Evolutionary conservation across 2,888 invertebrate genomes (phyloP).

Genomic region (Clanis bilineata): DNA sequence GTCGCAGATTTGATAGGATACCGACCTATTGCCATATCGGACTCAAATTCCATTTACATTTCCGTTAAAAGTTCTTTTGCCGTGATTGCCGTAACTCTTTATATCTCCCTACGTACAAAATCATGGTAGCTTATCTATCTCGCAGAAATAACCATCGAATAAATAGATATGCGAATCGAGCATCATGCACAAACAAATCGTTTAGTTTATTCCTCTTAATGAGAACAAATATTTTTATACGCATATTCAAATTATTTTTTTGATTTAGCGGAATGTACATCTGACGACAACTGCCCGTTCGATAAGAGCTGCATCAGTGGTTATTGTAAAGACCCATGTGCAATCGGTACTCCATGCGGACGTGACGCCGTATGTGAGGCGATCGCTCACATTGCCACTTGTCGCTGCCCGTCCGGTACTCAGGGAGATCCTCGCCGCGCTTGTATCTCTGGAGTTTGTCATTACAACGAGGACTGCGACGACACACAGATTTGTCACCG

Average conservation of each 20-base stretch:
- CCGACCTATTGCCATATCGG: no score
- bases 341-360: conserved; percentile 87
- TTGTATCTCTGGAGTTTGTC: conserved; percentile 92
- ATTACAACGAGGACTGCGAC: conserved; percentile 94
- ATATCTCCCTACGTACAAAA: no score
- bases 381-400: conserved; percentile 89
- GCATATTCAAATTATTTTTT: conserved; percentile 22
- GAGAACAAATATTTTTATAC: no score
- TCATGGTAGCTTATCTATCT: no score
- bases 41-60: no score
- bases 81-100: no score
- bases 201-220: no score
- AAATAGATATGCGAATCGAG: no score
- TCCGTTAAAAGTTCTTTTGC: no score
- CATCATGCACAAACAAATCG: no score
- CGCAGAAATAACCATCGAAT: no score
- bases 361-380: conserved; percentile 89
- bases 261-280: conserved; percentile 89
- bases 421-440: conserved; percentile 92
- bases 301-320: conserved; percentile 90
- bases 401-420: conserved; percentile 91
- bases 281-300: conserved; percentile 91
- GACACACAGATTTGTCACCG: conserved; percentile 92
- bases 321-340: conserved; percentile 91
- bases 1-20: no score